phyloP scores from a whole-genome alignment of 2,888 invertebrate genomes.

The Drosophila borborema region DNA sequence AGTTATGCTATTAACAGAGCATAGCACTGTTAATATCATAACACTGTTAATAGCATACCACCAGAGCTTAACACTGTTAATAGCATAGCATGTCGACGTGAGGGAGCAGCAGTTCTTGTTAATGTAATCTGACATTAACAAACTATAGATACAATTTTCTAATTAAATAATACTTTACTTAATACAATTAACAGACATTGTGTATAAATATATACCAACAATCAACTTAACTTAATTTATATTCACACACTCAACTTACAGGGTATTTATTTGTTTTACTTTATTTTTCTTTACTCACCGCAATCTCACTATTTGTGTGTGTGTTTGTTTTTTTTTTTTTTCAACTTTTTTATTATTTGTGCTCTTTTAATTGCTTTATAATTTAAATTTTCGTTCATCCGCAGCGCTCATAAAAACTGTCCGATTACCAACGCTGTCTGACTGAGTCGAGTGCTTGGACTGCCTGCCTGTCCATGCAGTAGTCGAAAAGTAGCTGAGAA shows the following conservation, averaged over 20 bases:
- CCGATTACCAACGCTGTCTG: background rate
- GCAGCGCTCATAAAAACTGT: constrained; percentile 46
- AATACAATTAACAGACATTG: too few species aligned
- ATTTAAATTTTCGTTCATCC: constrained; percentile 73
- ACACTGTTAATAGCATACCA: too few species aligned
- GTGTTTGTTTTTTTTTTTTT: background rate
- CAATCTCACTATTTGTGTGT: background rate
- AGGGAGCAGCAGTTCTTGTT: too few species aligned
- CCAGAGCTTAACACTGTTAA: too few species aligned
- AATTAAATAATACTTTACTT: too few species aligned
- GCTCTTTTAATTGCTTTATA: constrained; percentile 74
- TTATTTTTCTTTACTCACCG: too few species aligned
- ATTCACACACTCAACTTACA: background rate
- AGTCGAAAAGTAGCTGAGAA: constrained; percentile 47
- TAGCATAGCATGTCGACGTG: too few species aligned
- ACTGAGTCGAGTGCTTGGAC: background rate
- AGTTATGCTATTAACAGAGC: too few species aligned
- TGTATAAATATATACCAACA: background rate
- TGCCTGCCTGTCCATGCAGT: constrained; percentile 59
- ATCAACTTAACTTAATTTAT: background rate
- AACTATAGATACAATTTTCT: too few species aligned
- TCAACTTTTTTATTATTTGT: constrained; percentile 26
- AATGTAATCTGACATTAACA: too few species aligned
- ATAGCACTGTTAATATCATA: too few species aligned
- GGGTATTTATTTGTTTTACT: background rate